A percentile compares a stretch with the other conserved stretches of the same genome.
These are phyloP conservation scores for Thunnus maccoyii DNA, from an alignment of 2,113 vertebrate species.

Conservation along the genomic window DNA sequence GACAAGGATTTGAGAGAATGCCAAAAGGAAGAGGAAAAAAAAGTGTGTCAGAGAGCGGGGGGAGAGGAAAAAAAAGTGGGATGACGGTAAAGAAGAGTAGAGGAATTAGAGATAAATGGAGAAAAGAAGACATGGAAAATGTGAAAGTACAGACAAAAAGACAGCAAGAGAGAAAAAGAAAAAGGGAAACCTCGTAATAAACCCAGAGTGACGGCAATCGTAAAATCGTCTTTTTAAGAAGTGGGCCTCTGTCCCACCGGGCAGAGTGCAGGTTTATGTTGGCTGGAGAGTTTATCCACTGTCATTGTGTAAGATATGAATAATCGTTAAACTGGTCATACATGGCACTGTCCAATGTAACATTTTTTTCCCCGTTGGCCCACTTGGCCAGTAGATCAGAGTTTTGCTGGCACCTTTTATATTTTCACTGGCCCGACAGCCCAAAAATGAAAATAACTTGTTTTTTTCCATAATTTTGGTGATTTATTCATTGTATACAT, in stretches of 20 bases:
- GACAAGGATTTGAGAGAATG: constrained; percentile 40
- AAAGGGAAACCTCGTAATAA: constrained; percentile 29
- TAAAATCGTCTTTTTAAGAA: constrained; percentile 68
- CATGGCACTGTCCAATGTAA: background rate
- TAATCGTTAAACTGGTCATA: constrained; percentile 23
- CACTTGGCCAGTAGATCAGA: too few relatives aligned
- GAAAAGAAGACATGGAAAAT: constrained; percentile 62
- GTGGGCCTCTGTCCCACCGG: constrained; percentile 48
- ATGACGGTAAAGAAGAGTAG: background rate
- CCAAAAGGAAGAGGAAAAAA: constrained; percentile 18
- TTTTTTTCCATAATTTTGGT: too few relatives aligned
- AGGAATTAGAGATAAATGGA: constrained; percentile 35
- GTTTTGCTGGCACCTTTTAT: too few relatives aligned
- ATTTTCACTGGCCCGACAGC: too few relatives aligned
- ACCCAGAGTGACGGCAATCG: constrained; percentile 46
- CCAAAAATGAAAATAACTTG: too few relatives aligned
- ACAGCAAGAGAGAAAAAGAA: constrained; percentile 24
- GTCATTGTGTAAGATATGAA: constrained; percentile 50
- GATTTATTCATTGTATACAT: too few relatives aligned
- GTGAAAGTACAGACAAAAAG: constrained; percentile 47
- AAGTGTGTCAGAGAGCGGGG: background rate
- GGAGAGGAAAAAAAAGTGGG: constrained; percentile 30
- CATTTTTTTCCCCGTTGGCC: too few relatives aligned
- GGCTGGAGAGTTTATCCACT: constrained; percentile 48
- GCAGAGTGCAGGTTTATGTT: constrained; percentile 61